These are phyloP conservation scores for Plotosus lineatus DNA, from an alignment of 2,113 vertebrate genomes.

Conservation along the genomic window DNA sequence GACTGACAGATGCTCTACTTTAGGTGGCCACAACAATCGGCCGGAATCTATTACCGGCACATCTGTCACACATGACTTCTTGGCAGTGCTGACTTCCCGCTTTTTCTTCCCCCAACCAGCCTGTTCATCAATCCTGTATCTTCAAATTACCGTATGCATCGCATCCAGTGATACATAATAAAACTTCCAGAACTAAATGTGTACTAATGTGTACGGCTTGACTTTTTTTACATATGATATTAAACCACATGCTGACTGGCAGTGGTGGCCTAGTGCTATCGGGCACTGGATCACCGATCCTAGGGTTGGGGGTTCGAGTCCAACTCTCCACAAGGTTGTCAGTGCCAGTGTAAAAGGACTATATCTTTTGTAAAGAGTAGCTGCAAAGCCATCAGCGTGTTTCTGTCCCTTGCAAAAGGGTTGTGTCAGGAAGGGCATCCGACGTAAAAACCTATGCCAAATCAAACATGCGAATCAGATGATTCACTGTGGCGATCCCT, in stretches of 20 bases:
- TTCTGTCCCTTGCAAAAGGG: too few species aligned
- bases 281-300: too few species aligned
- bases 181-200: background rate
- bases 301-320: too few species aligned
- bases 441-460: too few species aligned
- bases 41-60: conserved; percentile 84
- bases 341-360: too few species aligned
- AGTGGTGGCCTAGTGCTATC: too few species aligned
- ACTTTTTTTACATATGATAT: background rate
- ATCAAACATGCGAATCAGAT: too few species aligned
- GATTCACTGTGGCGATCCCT: too few species aligned
- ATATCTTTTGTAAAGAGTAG: too few species aligned
- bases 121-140: conserved; percentile 23
- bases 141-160: background rate
- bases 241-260: background rate
- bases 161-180: conserved; percentile 18
- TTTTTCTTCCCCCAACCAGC: background rate
- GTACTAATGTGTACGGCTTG: background rate
- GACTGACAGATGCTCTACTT: conserved; percentile 85
- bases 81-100: conserved; percentile 71
- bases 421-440: too few species aligned
- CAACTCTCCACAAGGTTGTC: too few species aligned
- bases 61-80: conserved; percentile 81
- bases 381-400: too few species aligned
- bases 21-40: conserved; percentile 80